phyloP scores from a whole-genome alignment of 2,797 vertebrate genomes.

The Delichon dasypus region DNA sequence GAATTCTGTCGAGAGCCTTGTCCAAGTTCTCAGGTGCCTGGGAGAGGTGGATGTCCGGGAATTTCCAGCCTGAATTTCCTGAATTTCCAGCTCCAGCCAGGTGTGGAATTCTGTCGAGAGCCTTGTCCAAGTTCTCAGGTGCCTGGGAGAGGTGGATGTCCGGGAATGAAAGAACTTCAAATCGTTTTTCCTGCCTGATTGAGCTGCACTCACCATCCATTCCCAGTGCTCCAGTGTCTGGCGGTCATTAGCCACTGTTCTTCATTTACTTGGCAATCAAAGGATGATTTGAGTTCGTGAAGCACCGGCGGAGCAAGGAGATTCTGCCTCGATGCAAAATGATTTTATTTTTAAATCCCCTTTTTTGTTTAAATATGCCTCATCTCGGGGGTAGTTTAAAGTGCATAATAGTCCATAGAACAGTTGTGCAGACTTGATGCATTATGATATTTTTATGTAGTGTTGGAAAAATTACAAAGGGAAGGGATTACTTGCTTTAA shows the following conservation, averaged over 20 bases:
- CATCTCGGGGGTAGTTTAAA: background rate
- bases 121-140: background rate
- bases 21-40: too few relatives aligned
- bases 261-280: background rate
- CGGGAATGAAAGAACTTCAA: background rate
- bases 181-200: background rate
- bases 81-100: background rate
- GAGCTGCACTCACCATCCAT: background rate
- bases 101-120: background rate
- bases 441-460: background rate
- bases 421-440: background rate
- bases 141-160: background rate
- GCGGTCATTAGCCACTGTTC: background rate
- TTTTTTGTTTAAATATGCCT: background rate
- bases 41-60: too few relatives aligned
- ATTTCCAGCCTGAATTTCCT: too few relatives aligned
- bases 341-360: slow-evolving; percentile 7
- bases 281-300: background rate
- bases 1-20: too few relatives aligned
- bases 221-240: background rate
- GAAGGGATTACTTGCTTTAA: background rate
- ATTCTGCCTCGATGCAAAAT: background rate
- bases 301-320: background rate
- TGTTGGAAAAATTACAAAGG: background rate
- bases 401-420: background rate